These are phyloP conservation scores for Limosa lapponica DNA, from an alignment of 2,797 vertebrate genomes.

Conservation along the genomic window DNA sequence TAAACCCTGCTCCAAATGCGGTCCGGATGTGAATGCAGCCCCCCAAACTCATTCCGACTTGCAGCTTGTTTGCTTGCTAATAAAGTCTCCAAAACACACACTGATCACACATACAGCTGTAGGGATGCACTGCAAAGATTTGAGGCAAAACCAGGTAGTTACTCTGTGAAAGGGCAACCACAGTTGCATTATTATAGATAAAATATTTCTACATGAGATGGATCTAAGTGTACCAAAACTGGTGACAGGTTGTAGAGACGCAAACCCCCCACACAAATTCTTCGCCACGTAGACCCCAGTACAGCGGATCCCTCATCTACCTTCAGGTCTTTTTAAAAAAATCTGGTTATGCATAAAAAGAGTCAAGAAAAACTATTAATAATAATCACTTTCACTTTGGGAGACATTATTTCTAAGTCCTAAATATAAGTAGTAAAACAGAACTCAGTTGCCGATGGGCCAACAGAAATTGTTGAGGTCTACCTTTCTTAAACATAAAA, in stretches of 20 bases:
- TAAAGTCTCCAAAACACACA: not conserved
- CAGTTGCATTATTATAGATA: accelerated
- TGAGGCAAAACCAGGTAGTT: not conserved
- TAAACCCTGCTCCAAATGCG: not conserved
- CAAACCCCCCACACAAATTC: not conserved
- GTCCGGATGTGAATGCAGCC: not conserved
- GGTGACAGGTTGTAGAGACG: not conserved
- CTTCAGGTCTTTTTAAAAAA: not conserved
- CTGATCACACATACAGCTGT: not conserved
- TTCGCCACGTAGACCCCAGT: not conserved
- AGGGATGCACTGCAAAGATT: not conserved
- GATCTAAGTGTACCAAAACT: not conserved
- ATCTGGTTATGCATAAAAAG: not conserved
- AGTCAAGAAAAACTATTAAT: not conserved
- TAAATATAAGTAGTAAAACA: not conserved
- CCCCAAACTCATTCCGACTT: not conserved
- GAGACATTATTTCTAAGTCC: not conserved
- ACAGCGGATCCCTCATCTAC: not conserved
- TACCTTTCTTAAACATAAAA: not conserved
- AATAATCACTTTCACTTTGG: not conserved
- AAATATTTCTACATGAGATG: not conserved
- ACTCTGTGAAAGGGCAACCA: not conserved
- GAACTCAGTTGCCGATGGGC: not conserved
- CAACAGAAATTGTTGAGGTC: not conserved
- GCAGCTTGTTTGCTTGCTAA: not conserved